Evolutionary conservation across 2,888 invertebrate genomes (phyloP).

Genomic region (Cotesia congregata): DNA sequence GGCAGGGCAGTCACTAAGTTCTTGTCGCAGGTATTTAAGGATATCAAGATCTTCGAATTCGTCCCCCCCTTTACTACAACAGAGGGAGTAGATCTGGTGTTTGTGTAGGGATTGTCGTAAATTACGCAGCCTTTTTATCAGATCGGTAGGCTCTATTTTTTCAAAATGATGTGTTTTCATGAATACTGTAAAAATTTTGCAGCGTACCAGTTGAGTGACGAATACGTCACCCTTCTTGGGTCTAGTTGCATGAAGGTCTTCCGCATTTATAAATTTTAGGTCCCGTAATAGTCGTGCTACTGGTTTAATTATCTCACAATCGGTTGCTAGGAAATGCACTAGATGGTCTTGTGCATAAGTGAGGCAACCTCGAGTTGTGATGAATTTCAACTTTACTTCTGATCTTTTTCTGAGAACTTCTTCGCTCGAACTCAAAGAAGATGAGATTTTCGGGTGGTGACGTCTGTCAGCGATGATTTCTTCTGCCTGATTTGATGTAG

Average conservation of each 20-base stretch:
- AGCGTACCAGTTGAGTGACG: neutral
- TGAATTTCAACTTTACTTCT: neutral
- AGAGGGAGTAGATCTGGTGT: too few species aligned
- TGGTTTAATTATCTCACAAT: conserved; percentile 19
- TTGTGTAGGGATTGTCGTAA: neutral
- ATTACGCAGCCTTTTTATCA: neutral
- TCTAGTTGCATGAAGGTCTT: neutral
- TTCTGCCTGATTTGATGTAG: too few species aligned
- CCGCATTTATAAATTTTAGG: neutral
- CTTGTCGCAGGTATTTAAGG: neutral
- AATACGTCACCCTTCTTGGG: conserved; percentile 4
- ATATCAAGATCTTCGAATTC: neutral
- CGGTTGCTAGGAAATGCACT: conserved; percentile 33
- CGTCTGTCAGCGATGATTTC: too few species aligned
- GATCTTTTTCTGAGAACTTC: too few species aligned
- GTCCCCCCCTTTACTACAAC: neutral
- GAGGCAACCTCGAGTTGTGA: conserved; percentile 3
- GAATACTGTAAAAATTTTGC: conserved; percentile 11
- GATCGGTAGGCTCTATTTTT: neutral
- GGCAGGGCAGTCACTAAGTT: conserved; percentile 8
- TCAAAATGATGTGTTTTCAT: conserved; percentile 12
- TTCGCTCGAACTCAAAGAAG: too few species aligned
- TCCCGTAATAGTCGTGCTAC: conserved; percentile 19
- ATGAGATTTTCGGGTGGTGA: too few species aligned
- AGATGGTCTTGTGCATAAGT: conserved; percentile 20